Evolutionary conservation across 2,888 invertebrate genomes (phyloP).

Genomic region (Netelia inedita): DNA sequence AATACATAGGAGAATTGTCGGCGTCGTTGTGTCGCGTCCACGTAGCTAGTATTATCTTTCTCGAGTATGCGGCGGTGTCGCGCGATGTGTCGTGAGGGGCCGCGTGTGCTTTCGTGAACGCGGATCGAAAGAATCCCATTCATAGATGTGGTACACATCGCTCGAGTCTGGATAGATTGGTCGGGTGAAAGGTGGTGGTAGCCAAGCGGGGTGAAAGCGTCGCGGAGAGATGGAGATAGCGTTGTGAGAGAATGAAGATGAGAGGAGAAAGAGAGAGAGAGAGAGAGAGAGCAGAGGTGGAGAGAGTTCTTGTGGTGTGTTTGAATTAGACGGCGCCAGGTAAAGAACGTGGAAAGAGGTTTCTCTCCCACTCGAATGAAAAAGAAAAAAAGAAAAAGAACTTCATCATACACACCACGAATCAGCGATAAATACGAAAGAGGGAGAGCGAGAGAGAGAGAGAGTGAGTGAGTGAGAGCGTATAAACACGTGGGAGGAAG

Average conservation of each 20-base stretch:
- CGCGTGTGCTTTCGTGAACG: slow-evolving; percentile 60
- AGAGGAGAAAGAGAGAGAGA: slow-evolving; percentile 34
- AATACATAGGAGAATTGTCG: slow-evolving; percentile 9
- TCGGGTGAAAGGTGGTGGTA: slow-evolving; percentile 64
- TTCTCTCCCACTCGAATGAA: slow-evolving; percentile 6
- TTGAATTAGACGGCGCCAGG: slow-evolving; percentile 79
- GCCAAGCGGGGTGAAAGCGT: slow-evolving; percentile 63
- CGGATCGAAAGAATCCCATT: slow-evolving; percentile 81
- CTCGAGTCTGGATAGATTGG: slow-evolving; percentile 18
- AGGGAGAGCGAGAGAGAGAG: slow-evolving; percentile 2
- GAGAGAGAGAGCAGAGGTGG: slow-evolving; percentile 28
- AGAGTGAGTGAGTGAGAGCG: not conserved
- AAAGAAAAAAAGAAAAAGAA: slow-evolving; percentile 2
- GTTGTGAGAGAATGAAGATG: slow-evolving; percentile 46
- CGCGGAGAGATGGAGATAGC: slow-evolving; percentile 56
- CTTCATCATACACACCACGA: slow-evolving; percentile 2
- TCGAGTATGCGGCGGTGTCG: slow-evolving; percentile 23
- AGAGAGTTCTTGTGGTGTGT: slow-evolving; percentile 58
- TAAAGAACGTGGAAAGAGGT: slow-evolving; percentile 75
- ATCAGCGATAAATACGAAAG: slow-evolving; percentile 35
- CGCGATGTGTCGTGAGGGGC: slow-evolving; percentile 36
- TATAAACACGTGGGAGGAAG: not conserved
- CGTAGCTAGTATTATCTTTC: slow-evolving; percentile 23
- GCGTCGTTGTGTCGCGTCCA: slow-evolving; percentile 59
- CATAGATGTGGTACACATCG: slow-evolving; percentile 77